Percentiles rank a stretch among this genome's conserved stretches.
Evolutionary conservation across 2,797 vertebrate species (phyloP).

Genomic region (Hyperoplus lanceolatus): DNA sequence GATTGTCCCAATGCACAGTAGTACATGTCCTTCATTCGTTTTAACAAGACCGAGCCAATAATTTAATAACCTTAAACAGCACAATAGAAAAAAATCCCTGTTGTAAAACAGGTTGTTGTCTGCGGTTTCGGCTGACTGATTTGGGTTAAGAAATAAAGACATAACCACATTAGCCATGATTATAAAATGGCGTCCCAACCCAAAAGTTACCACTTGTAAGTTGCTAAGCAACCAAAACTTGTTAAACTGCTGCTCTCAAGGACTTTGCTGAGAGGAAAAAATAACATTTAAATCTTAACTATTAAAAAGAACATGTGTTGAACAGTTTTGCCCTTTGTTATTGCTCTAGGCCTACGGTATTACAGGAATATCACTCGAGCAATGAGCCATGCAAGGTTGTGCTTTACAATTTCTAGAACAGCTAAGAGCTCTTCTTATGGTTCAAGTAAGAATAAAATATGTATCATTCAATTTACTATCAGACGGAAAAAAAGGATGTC

Average conservation of each 20-base stretch:
- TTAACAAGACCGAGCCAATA: constrained; percentile 11
- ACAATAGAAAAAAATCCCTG: constrained; percentile 26
- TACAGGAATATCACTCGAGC: constrained; percentile 33
- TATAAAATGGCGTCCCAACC: constrained; percentile 47
- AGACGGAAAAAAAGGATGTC: constrained; percentile 15
- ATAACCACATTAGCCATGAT: constrained; percentile 41
- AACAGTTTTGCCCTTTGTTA: constrained; percentile 39
- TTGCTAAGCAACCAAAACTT: constrained; percentile 68
- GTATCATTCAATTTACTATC: constrained; percentile 41
- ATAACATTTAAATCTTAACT: constrained; percentile 51
- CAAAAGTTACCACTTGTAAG: constrained; percentile 43
- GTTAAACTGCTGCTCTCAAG: constrained; percentile 59
- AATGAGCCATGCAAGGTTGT: constrained; percentile 16
- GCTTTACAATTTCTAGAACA: constrained; percentile 28
- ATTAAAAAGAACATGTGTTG: constrained; percentile 50
- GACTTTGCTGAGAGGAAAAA: constrained; percentile 45
- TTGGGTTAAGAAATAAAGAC: constrained; percentile 38
- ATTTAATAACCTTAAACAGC: constrained; percentile 4
- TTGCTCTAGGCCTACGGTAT: constrained; percentile 33
- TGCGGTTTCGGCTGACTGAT: constrained; percentile 32
- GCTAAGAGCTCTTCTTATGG: constrained; percentile 24
- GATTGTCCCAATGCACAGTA: constrained; percentile 11
- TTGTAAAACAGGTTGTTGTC: constrained; percentile 31
- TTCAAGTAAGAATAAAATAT: constrained; percentile 39
- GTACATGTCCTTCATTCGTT: constrained; percentile 28